phyloP scores from a whole-genome alignment of 2,113 vertebrate genomes.

The Myrmecophaga tridactyla region DNA sequence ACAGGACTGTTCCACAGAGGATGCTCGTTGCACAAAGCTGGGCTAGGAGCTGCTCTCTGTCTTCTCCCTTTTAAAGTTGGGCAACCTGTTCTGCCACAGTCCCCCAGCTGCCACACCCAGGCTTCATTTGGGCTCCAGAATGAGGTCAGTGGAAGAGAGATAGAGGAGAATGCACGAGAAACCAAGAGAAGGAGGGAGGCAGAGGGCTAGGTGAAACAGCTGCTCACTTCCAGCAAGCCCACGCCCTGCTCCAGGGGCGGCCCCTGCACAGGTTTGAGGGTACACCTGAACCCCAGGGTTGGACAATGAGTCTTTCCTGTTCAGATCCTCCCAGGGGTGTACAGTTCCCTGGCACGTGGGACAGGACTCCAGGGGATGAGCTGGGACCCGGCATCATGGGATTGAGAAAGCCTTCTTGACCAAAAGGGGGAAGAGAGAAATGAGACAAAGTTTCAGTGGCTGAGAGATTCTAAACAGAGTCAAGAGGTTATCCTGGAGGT shows the following conservation, averaged over 20 bases:
- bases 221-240: too few species aligned
- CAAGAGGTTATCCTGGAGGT: too few species aligned
- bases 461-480: too few species aligned
- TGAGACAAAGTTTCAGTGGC: too few species aligned
- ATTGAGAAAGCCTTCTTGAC: too few species aligned
- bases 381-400: too few species aligned
- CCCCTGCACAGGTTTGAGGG: too few species aligned
- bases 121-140: neutral
- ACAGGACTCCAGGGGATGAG: too few species aligned
- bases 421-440: too few species aligned
- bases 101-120: neutral
- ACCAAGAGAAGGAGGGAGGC: neutral
- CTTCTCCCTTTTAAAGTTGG: neutral
- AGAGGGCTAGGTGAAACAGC: neutral
- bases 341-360: too few species aligned
- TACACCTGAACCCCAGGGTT: fast-evolving
- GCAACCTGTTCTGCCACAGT: conserved; percentile 14
- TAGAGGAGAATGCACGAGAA: neutral
- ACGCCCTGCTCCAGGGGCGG: fast-evolving
- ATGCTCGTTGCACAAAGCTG: neutral
- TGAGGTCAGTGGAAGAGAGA: neutral
- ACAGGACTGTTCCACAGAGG: fast-evolving
- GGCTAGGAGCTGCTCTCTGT: neutral
- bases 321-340: neutral
- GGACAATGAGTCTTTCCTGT: neutral